Percentiles rank a stretch among this genome's conserved stretches.
Evolutionary conservation across 1,140 invertebrate species (phyloP).

Genomic region (Tetramorium simillimum): DNA sequence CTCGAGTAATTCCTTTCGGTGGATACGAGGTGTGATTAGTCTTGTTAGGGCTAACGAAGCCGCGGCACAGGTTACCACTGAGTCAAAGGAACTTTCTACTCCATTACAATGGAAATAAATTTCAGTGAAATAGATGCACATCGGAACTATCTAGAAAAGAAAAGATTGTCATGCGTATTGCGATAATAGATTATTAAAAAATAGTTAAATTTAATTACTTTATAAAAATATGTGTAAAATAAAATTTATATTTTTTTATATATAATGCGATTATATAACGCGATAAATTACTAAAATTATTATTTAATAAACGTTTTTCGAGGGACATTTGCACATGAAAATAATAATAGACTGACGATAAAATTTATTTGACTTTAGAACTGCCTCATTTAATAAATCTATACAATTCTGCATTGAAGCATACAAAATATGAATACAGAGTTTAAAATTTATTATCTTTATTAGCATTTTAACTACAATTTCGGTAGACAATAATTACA

Average conservation of each 20-base stretch:
- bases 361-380: too few relatives aligned
- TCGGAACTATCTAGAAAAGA: conserved; percentile 9
- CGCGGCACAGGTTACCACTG: neutral
- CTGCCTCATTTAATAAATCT: too few relatives aligned
- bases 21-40: conserved; percentile 25
- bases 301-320: too few relatives aligned
- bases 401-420: too few relatives aligned
- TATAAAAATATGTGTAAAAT: neutral
- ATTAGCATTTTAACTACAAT: too few relatives aligned
- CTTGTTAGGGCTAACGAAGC: conserved; percentile 24
- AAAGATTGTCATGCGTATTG: neutral
- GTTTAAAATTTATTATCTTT: too few relatives aligned
- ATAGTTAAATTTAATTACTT: neutral
- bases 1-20: conserved; percentile 30
- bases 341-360: too few relatives aligned
- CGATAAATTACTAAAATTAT: too few relatives aligned
- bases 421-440: too few relatives aligned
- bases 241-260: neutral
- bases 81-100: neutral
- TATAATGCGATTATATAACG: too few relatives aligned
- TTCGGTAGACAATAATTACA: too few relatives aligned
- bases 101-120: conserved; percentile 40
- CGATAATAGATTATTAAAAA: neutral
- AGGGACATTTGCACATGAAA: too few relatives aligned
- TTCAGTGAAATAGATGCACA: conserved; percentile 33